These are phyloP conservation scores for Spodoptera picta DNA, from an alignment of 2,888 invertebrate genomes.

Conservation along the genomic window DNA sequence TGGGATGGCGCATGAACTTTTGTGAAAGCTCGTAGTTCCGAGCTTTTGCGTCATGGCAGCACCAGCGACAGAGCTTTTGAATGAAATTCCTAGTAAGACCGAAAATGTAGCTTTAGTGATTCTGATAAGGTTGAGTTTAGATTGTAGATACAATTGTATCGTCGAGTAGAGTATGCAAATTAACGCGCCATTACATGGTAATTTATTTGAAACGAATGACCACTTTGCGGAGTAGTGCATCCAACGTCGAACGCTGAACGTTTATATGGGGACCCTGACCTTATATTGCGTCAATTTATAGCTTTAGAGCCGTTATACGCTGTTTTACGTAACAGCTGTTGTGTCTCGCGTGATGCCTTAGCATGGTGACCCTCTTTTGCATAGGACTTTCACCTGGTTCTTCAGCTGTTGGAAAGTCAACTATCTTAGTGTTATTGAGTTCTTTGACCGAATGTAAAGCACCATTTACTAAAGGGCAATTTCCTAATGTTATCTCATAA, in stretches of 20 bases:
- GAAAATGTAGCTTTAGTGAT: slow-evolving; percentile 61
- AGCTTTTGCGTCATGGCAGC: slow-evolving; percentile 71
- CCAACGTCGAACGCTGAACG: slow-evolving; percentile 80
- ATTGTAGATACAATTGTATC: slow-evolving; percentile 59
- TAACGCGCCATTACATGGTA: slow-evolving; percentile 87
- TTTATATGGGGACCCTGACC: slow-evolving; percentile 88
- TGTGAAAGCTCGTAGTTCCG: slow-evolving; percentile 77
- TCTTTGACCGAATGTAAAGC: slow-evolving; percentile 43
- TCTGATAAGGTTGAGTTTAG: slow-evolving; percentile 69
- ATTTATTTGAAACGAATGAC: slow-evolving; percentile 89
- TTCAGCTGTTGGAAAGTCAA: slow-evolving; percentile 63
- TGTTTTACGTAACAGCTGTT: slow-evolving; percentile 86
- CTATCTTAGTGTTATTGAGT: slow-evolving; percentile 55
- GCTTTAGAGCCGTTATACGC: slow-evolving; percentile 81
- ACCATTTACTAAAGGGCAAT: slow-evolving; percentile 31
- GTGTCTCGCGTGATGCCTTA: slow-evolving; percentile 74
- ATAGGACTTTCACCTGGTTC: slow-evolving; percentile 80
- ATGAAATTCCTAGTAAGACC: slow-evolving; percentile 69
- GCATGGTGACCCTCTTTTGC: slow-evolving; percentile 76
- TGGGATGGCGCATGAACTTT: slow-evolving; percentile 77
- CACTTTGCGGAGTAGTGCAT: slow-evolving; percentile 88
- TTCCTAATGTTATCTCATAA: slow-evolving; percentile 45
- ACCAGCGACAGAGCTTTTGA: slow-evolving; percentile 79
- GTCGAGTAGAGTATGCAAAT: slow-evolving; percentile 86
- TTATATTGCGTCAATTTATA: slow-evolving; percentile 88